Evolutionary conservation across 2,888 invertebrate genomes (phyloP).

Genomic region (Ptilodon capucinus): DNA sequence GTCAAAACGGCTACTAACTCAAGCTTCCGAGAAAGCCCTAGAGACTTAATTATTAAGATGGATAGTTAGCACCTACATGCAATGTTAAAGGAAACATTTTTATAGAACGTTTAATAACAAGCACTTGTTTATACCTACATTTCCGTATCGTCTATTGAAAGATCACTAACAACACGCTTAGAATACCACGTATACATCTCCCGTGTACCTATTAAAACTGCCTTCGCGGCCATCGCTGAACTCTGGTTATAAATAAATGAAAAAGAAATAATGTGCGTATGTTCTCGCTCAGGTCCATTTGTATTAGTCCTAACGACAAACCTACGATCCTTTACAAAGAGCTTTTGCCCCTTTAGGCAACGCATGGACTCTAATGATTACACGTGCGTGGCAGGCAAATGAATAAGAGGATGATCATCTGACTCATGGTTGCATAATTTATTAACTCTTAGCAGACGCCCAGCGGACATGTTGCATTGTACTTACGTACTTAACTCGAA

Average conservation of each 20-base stretch:
- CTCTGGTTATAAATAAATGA: conserved; percentile 6
- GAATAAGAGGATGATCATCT: conserved; percentile 38
- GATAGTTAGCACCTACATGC: too few species aligned
- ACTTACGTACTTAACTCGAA: neutral
- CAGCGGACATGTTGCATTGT: conserved; percentile 8
- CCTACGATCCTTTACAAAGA: conserved; percentile 39
- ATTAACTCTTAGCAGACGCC: conserved; percentile 26
- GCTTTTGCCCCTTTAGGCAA: conserved; percentile 42
- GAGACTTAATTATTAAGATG: too few species aligned
- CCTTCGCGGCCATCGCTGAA: conserved; percentile 5
- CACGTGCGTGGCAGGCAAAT: conserved; percentile 43
- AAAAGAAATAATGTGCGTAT: conserved; percentile 21
- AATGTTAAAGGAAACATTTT: too few species aligned
- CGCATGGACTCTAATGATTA: conserved; percentile 39
- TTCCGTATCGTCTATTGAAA: neutral
- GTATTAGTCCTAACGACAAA: conserved; percentile 37
- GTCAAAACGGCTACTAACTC: neutral
- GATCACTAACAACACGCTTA: neutral
- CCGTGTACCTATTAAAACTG: conserved; percentile 10
- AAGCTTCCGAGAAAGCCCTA: neutral
- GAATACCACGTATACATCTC: conserved; percentile 5
- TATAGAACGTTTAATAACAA: too few species aligned
- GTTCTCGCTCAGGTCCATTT: conserved; percentile 27
- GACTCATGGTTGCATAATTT: conserved; percentile 29
- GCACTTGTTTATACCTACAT: too few species aligned